Conservation (phyloP, 2,113 vertebrate genomes). For the Typhlomys cinereus region DNA sequence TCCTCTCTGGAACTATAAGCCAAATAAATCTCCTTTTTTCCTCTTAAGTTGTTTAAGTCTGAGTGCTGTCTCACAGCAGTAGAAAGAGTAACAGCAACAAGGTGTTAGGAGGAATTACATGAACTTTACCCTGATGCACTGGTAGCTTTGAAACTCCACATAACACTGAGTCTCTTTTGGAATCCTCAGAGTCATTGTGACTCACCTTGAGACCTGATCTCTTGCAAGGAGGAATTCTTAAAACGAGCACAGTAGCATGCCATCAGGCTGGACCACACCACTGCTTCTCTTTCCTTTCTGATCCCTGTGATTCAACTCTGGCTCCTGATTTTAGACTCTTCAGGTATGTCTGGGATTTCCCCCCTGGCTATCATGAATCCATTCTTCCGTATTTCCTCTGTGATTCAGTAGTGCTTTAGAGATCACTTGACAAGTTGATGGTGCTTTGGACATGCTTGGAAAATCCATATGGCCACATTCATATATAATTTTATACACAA, state of each 20-base stretch:
- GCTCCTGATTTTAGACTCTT: slow-evolving; percentile 30
- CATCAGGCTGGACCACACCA: not conserved
- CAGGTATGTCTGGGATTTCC: not conserved
- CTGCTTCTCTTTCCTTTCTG: not conserved
- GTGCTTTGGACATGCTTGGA: not conserved
- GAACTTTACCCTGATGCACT: not conserved
- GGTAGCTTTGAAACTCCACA: not conserved
- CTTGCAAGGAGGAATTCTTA: not conserved
- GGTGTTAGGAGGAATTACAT: not conserved
- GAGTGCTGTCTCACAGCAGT: too few species aligned
- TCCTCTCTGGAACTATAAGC: too few species aligned
- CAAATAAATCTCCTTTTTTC: too few species aligned
- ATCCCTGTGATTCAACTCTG: not conserved
- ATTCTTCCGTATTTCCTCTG: not conserved
- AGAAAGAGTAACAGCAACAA: too few species aligned
- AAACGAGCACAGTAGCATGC: not conserved
- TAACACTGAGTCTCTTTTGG: not conserved
- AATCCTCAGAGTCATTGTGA: not conserved
- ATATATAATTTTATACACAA: not conserved
- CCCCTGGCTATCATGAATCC: not conserved
- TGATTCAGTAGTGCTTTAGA: not conserved
- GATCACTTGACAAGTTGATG: slow-evolving; percentile 2
- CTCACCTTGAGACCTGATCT: not conserved
- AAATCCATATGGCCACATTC: not conserved
- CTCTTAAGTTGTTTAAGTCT: too few species aligned